Base-by-base conservation (phyloP, 2,888 invertebrate genomes). In the Hyppa rectilinea region DNA sequence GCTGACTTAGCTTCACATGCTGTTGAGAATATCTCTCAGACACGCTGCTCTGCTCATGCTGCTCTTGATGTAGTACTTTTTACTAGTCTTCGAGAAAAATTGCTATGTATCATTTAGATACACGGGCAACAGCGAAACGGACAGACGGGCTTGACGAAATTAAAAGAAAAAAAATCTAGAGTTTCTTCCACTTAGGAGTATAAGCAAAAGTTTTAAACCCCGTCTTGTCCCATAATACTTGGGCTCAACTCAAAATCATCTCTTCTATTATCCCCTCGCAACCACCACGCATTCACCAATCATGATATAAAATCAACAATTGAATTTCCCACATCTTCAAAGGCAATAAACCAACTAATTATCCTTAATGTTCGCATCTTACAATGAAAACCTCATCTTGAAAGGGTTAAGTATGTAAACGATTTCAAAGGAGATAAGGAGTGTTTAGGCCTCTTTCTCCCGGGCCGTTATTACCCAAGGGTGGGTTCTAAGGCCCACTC, bases 351-450 rank as follows among this genome's bases (percentile, higher is more conserved):
- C 43, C 56, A 38, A 59, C 66, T 61, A 82, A 80, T 82, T 74
- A 69, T 38, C 45, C 61, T 31, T 58, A 64, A 79, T 74, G 68
- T 69, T 56, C 40, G 29, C 62, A 82, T 79, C 74, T 74, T 61
- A 82, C 65, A 74, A 76, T 71, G 64, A 76, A 68, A 82, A 69
- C 71, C 64, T 71, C 76, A 80, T 82, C 83, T 83, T 83, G 75
- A 75, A 80, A 83, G 85, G 83, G 83, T 85, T 78, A 80, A 85
- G 85, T 78, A 80, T 83, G 85, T 83, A 75, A 80, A 78, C 83
- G 85, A 75, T 85, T 83, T 80, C 73, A 75, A 83, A 75, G 71
- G 65, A 85, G 85, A 85, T 83, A 83, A 83, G 85, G 65, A 71
- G 69, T 83, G 58, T 78, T 80, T 77, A 71, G 79, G 66, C 72